Evolutionary conservation across 1,140 invertebrate genomes (phyloP), one percentile per base, ranked within the genome.

Genomic region (Tetramorium simillimum): DNA sequence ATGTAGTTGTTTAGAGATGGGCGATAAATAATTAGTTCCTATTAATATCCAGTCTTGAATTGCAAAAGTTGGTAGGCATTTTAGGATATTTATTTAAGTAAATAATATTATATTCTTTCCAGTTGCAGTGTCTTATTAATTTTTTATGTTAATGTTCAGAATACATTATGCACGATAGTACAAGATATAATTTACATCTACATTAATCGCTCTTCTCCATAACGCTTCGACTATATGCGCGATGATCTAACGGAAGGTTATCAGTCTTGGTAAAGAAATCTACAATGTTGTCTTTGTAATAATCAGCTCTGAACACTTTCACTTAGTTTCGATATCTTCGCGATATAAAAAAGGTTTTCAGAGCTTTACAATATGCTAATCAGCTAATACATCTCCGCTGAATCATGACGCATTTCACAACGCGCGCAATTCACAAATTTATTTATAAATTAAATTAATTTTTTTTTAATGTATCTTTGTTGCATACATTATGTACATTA

Each of bases 191-290:
- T 65, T 75, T 89, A 89, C 1, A 72, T 51, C 46, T 86, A 85
- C 51, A 46, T 85, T 86, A 81, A 75, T 72, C 51, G 2, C 33
- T 82, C 67, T 81, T 14, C 70, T 87, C 78, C 6, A 67, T 69
- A 60, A 82, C 24, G 28, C 7, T 43, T 12, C n/a, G 65, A 60
- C 53, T 43, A 56, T 70, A 70, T 60, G 56, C 53, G 85, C 37
- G 33, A 86, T 87, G 78, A 80, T 86, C 67, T 60, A 86, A 89
- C 62, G 63, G 58, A 63, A 60, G 33, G 28, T 87, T 7, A 49
- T 87, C 76, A 87, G 77, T 90, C 85, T 92, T 90, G 21, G 56
- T 62, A 77, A 87, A 76, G 33, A 90, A 87, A 84, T 86, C 75
- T 53, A 56, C 18, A n/a, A 72, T 0, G 46, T 67, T 43, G 37